phyloP scores from a whole-genome alignment of 1,140 invertebrate genomes.

The Drosophila baimaii region DNA sequence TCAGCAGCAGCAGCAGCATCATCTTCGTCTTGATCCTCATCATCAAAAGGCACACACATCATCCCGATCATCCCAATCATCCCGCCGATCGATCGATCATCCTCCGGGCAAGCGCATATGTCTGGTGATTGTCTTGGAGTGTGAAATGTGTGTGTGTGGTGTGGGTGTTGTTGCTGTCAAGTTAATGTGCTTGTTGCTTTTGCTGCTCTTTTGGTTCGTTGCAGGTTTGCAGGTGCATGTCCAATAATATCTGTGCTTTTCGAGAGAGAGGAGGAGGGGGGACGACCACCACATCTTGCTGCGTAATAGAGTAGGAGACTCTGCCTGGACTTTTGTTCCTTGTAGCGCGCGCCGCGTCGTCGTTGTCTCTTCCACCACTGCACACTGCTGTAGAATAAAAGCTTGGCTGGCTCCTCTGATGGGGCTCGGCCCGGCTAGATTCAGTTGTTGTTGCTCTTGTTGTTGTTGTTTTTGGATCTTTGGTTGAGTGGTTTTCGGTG shows the following conservation, averaged over 20 bases:
- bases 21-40: slow-evolving; percentile 24
- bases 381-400: slow-evolving; percentile 44
- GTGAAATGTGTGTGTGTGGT: slow-evolving; percentile 26
- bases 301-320: slow-evolving; percentile 10
- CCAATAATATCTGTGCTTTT: slow-evolving; percentile 39
- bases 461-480: slow-evolving; percentile 24
- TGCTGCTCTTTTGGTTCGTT: slow-evolving; percentile 23
- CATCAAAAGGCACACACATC: slow-evolving; percentile 39
- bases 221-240: slow-evolving; percentile 38
- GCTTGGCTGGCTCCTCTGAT: slow-evolving; percentile 45
- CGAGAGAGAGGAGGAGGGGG: slow-evolving; percentile 2
- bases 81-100: slow-evolving; percentile 20
- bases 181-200: slow-evolving; percentile 41
- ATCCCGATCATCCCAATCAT: neutral
- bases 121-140: slow-evolving; percentile 36
- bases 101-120: slow-evolving; percentile 36
- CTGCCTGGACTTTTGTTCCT: slow-evolving; percentile 21
- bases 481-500: slow-evolving; percentile 40
- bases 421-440: slow-evolving; percentile 14
- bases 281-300: slow-evolving; percentile 29
- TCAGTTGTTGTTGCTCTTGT: slow-evolving; percentile 40
- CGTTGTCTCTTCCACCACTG: slow-evolving; percentile 39
- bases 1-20: slow-evolving; percentile 47
- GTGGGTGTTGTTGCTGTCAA: slow-evolving; percentile 25
- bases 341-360: slow-evolving; percentile 36